Evolutionary conservation across 2,113 vertebrate genomes (phyloP).

Genomic region (Phyllopteryx taeniolatus): DNA sequence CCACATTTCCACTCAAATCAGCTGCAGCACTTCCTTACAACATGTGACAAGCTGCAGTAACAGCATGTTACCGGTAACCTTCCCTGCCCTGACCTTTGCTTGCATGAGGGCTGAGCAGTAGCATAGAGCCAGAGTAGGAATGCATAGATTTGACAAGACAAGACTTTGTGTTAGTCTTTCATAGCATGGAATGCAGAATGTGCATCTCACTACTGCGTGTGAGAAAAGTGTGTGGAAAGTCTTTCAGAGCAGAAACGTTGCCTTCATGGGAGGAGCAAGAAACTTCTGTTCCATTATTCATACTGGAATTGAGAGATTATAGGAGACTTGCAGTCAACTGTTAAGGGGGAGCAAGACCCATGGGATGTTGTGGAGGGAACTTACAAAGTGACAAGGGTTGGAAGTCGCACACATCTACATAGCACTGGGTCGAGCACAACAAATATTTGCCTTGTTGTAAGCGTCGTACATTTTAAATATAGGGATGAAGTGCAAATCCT

Average conservation of each 20-base stretch:
- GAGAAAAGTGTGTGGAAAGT: constrained; percentile 22
- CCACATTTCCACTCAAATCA: background rate
- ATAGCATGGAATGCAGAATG: constrained; percentile 23
- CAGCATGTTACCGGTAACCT: background rate
- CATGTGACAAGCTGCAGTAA: background rate
- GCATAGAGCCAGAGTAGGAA: constrained; percentile 10
- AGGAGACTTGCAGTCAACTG: constrained; percentile 30
- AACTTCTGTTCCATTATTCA: constrained; percentile 41
- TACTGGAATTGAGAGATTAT: constrained; percentile 17
- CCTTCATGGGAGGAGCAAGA: constrained; percentile 7
- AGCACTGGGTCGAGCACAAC: background rate
- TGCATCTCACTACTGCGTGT: constrained; percentile 20
- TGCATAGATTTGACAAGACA: constrained; percentile 24
- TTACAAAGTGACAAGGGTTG: background rate
- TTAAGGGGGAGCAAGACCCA: constrained; percentile 3
- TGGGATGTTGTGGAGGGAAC: constrained; percentile 1
- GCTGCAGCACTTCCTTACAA: background rate
- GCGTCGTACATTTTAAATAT: constrained; percentile 2
- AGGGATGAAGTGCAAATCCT: too few relatives aligned
- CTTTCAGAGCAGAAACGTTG: constrained; percentile 37
- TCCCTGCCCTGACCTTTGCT: constrained; percentile 5
- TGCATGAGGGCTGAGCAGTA: background rate
- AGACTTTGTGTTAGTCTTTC: background rate
- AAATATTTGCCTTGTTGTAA: background rate
- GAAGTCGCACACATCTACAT: background rate